Conservation (phyloP, 2,113 vertebrate genomes). For the Dicaeum eximium region DNA sequence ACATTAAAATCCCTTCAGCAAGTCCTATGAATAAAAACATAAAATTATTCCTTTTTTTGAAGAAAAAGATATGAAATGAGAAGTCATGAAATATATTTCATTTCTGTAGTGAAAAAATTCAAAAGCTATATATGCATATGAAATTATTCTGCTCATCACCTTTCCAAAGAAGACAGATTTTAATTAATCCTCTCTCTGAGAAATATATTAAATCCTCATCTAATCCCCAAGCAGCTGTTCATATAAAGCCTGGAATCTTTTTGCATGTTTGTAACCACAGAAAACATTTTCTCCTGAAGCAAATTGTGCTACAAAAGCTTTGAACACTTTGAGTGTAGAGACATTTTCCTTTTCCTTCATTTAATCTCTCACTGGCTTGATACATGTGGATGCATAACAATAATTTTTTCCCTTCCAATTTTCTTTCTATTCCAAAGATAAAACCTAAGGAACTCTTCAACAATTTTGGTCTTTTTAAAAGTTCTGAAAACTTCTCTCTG, state of each 20-base stretch:
- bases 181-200: slow-evolving; percentile 37
- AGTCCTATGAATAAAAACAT: background rate
- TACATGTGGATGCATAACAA: background rate
- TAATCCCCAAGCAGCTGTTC: slow-evolving; percentile 16
- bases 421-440: background rate
- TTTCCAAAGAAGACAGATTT: background rate
- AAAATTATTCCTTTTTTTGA: background rate
- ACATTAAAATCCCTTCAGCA: background rate
- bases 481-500: background rate
- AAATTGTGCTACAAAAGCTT: background rate
- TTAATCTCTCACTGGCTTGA: background rate
- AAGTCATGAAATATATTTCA: background rate
- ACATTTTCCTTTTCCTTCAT: background rate
- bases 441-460: background rate
- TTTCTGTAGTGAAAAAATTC: slow-evolving; percentile 17
- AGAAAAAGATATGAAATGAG: background rate
- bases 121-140: background rate
- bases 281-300: slow-evolving; percentile 18
- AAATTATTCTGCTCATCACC: slow-evolving; percentile 2
- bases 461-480: background rate
- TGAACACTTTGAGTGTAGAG: background rate
- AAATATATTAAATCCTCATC: slow-evolving; percentile 26
- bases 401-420: background rate
- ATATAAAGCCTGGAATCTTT: background rate
- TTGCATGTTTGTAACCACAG: background rate